Evolutionary conservation across 2,113 vertebrate species (phyloP).

Genomic region (Phyllostomus hastatus): DNA sequence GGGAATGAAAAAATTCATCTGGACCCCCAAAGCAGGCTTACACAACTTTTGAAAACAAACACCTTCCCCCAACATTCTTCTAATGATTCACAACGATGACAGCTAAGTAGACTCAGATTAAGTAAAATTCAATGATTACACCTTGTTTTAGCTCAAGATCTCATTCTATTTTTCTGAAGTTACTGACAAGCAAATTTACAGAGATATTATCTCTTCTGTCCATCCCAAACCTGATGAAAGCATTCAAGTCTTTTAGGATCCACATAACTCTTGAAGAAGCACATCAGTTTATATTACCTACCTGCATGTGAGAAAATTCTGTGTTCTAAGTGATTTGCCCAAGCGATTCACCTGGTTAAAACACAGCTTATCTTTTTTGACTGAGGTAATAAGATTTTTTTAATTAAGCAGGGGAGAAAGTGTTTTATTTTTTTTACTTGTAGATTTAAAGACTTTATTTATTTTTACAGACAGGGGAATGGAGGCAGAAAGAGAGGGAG

Average conservation of each 20-base stretch:
- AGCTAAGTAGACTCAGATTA: background rate
- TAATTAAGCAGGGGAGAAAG: background rate
- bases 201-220: background rate
- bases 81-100: background rate
- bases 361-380: background rate
- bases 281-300: background rate
- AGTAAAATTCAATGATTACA: background rate
- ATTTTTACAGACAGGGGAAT: no score
- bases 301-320: background rate
- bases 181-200: background rate
- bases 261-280: background rate
- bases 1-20: background rate
- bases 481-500: no score
- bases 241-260: background rate
- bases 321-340: background rate
- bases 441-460: no score
- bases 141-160: background rate
- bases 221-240: background rate
- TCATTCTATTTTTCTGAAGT: conserved; percentile 43
- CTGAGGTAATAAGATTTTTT: background rate
- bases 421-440: no score
- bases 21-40: background rate
- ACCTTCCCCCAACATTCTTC: background rate
- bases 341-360: background rate
- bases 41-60: background rate